A percentile compares a stretch with the other conserved stretches of the same genome.
phyloP scores from a whole-genome alignment of 2,113 vertebrate genomes.

The Zootoca vivipara region DNA sequence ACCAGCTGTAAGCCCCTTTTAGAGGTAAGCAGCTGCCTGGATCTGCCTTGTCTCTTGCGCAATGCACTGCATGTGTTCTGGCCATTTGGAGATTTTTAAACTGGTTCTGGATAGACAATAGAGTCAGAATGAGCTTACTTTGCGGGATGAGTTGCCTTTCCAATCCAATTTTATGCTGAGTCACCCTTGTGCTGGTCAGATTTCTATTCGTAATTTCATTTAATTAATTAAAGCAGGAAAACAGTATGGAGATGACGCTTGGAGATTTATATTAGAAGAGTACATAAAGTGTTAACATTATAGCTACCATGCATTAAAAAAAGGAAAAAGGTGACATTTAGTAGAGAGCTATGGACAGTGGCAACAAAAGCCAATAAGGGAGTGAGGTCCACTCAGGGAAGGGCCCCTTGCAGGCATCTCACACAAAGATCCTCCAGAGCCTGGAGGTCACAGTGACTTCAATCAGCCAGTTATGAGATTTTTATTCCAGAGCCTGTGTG shows the following conservation, averaged over 20 bases:
- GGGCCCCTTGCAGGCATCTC: no score
- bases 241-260: slow-evolving; percentile 12
- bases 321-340: not conserved
- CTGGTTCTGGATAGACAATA: slow-evolving; percentile 16
- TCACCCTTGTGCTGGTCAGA: slow-evolving; percentile 13
- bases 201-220: slow-evolving; percentile 41
- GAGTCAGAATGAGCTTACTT: slow-evolving; percentile 11
- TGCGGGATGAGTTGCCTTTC: not conserved
- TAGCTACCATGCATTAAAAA: not conserved
- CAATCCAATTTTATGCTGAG: slow-evolving; percentile 27
- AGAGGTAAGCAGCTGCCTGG: not conserved
- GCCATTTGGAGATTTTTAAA: slow-evolving; percentile 30
- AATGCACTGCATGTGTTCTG: no score
- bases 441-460: no score
- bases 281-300: slow-evolving; percentile 23
- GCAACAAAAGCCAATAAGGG: no score
- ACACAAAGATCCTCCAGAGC: no score
- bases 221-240: slow-evolving; percentile 22
- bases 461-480: not conserved
- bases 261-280: slow-evolving; percentile 9
- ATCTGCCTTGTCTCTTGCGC: not conserved
- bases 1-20: not conserved
- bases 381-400: no score
- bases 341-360: no score
- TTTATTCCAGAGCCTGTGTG: not conserved